A percentile compares a stretch with the other conserved stretches of the same genome.
Conservation (phyloP, 2,888 invertebrate genomes). For the Phyllotreta striolata region DNA sequence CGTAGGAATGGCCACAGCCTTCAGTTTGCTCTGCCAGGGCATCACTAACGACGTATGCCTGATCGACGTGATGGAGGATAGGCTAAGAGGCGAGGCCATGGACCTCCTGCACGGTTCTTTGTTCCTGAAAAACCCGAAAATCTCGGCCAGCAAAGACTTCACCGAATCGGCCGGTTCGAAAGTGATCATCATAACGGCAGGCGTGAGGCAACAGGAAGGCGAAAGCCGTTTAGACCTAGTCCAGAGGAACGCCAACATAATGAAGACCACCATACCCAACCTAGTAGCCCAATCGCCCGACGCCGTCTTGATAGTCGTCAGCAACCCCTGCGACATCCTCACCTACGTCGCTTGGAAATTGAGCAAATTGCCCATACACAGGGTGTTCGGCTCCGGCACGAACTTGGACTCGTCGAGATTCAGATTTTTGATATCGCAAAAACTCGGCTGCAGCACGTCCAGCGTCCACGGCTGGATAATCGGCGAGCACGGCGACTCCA, state of each 20-base stretch:
- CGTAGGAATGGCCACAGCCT: constrained; percentile 92
- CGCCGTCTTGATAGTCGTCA: constrained; percentile 84
- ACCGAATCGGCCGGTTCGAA: constrained; percentile 79
- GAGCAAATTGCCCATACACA: constrained; percentile 84
- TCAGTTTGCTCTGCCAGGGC: constrained; percentile 68
- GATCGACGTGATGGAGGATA: constrained; percentile 83
- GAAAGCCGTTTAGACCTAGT: constrained; percentile 88
- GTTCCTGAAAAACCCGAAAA: constrained; percentile 81
- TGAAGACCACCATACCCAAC: constrained; percentile 85
- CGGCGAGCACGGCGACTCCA: constrained; percentile 88
- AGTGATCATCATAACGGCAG: constrained; percentile 90
- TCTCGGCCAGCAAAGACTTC: constrained; percentile 79
- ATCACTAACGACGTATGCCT: constrained; percentile 83
- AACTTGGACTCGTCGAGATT: constrained; percentile 93
- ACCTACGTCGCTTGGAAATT: constrained; percentile 96
- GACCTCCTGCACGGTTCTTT: constrained; percentile 90
- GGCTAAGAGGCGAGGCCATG: constrained; percentile 88
- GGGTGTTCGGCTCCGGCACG: constrained; percentile 91
- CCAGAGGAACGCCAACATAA: constrained; percentile 88
- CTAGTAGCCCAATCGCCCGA: constrained; percentile 86
- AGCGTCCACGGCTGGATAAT: constrained; percentile 93
- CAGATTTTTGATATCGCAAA: constrained; percentile 86
- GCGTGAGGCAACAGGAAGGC: constrained; percentile 90
- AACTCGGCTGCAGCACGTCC: constrained; percentile 79
- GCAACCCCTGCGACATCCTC: constrained; percentile 92